Conservation (phyloP, 2,113 vertebrate genomes). For the Crocuta crocuta region DNA sequence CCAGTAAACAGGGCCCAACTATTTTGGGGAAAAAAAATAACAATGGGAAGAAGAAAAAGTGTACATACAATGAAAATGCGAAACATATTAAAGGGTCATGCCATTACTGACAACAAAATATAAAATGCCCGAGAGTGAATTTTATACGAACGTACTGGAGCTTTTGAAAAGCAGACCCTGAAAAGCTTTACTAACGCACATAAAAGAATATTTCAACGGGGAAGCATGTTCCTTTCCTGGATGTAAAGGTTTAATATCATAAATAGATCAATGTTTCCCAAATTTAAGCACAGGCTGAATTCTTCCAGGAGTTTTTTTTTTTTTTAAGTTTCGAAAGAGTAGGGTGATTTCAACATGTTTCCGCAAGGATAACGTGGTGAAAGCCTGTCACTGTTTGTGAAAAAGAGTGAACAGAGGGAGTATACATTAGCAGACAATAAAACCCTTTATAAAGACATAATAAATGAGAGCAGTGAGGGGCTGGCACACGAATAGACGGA, state of each 20-base stretch:
- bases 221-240: neutral
- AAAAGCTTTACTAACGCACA: neutral
- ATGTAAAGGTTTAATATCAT: neutral
- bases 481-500: neutral
- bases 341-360: neutral
- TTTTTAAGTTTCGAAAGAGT: neutral
- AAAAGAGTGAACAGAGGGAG: neutral
- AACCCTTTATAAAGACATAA: neutral
- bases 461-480: neutral
- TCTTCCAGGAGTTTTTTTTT: neutral
- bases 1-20: neutral
- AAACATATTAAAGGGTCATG: neutral
- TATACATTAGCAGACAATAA: neutral
- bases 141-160: neutral
- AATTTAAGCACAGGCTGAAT: neutral
- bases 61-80: neutral
- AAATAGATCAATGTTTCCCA: neutral
- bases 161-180: neutral
- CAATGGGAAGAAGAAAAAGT: accelerated
- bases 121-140: neutral
- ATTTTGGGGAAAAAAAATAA: neutral
- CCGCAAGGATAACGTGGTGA: neutral
- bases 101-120: neutral
- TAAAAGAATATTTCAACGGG: neutral
- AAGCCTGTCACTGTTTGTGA: neutral